These are phyloP conservation scores for Drosophila novamexicana DNA, from an alignment of 1,140 invertebrate species.

Conservation along the genomic window DNA sequence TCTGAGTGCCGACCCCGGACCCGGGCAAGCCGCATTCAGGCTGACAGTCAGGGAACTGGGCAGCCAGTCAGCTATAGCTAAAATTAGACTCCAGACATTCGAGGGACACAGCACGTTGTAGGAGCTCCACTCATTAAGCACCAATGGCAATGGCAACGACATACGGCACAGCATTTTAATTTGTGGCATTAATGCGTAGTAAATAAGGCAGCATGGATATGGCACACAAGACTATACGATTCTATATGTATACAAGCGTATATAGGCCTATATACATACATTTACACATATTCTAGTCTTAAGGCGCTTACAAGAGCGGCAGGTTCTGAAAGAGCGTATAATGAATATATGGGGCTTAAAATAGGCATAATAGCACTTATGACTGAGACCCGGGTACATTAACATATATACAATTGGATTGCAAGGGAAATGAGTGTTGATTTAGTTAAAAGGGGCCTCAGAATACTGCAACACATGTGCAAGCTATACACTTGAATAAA, in stretches of 20 bases:
- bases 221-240: conserved; percentile 1
- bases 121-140: conserved; percentile 60
- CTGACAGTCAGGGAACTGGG: conserved; percentile 13
- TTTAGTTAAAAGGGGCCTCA: conserved; percentile 12
- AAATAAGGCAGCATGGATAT: conserved; percentile 48
- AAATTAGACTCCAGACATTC: conserved; percentile 78
- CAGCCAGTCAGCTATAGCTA: conserved; percentile 48
- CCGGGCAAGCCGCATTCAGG: conserved; percentile 16
- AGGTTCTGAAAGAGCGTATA: conserved; percentile 18
- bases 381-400: conserved; percentile 21
- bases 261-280: conserved; percentile 10
- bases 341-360: conserved; percentile 42
- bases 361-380: conserved; percentile 43
- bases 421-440: conserved; percentile 28
- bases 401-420: conserved; percentile 25
- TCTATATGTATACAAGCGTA: conserved; percentile 5
- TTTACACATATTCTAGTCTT: conserved; percentile 28
- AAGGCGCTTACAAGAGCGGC: conserved; percentile 33
- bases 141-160: conserved; percentile 58
- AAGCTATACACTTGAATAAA: neutral
- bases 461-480: conserved; percentile 1
- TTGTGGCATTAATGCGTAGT: conserved; percentile 68
- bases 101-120: conserved; percentile 36
- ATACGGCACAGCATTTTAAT: conserved; percentile 73
- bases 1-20: conserved; percentile 34